These are phyloP conservation scores for Acipenser oxyrinchus DNA, from an alignment of 2,797 vertebrate genomes.

Conservation along the genomic window DNA sequence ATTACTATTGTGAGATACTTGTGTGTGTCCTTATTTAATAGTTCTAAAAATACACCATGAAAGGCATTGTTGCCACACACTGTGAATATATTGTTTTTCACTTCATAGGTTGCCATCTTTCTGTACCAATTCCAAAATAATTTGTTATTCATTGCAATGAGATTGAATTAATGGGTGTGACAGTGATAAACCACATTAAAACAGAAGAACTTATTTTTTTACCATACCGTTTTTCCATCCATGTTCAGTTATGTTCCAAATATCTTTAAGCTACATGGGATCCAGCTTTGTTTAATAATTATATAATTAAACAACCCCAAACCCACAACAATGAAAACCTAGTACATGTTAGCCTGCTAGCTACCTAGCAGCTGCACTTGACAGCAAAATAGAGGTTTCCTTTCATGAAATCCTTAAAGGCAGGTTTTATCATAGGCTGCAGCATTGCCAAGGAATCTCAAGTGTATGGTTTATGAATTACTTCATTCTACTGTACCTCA, in stretches of 20 bases:
- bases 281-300: not conserved
- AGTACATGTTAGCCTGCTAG: not conserved
- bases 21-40: no score
- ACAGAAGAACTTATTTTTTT: not conserved
- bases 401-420: not conserved
- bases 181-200: not conserved
- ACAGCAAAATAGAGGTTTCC: not conserved
- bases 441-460: not conserved
- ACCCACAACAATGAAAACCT: not conserved
- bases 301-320: not conserved
- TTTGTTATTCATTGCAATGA: no score
- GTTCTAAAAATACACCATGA: no score
- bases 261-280: not conserved
- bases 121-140: no score
- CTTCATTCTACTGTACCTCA: not conserved
- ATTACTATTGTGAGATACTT: no score
- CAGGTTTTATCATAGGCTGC: not conserved
- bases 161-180: not conserved
- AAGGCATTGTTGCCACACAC: no score
- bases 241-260: not conserved
- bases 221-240: not conserved
- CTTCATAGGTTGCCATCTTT: no score
- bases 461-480: not conserved
- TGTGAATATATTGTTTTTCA: no score
- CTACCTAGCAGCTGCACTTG: not conserved